Percentiles rank a stretch among this genome's conserved stretches.
These are phyloP conservation scores for Pipistrellus kuhlii DNA, from an alignment of 2,797 vertebrate genomes.

Conservation along the genomic window DNA sequence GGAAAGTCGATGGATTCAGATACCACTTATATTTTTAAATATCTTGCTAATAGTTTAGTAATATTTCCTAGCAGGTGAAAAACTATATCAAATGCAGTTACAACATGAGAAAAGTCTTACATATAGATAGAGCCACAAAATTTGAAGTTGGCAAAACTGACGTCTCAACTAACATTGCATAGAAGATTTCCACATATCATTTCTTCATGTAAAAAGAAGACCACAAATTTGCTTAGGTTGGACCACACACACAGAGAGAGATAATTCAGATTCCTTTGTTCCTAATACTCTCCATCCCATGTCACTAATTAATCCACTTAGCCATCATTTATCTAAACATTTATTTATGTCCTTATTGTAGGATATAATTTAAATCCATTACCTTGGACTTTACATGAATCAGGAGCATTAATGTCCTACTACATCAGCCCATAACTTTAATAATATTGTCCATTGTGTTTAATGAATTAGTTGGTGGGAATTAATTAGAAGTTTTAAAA, in stretches of 20 bases:
- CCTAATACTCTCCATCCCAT: not conserved
- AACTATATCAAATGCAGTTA: not conserved
- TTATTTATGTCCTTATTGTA: not conserved
- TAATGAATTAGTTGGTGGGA: not conserved
- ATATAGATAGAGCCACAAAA: slow-evolving; percentile 28
- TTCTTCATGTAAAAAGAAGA: slow-evolving; percentile 47
- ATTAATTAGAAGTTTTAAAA: slow-evolving; percentile 16
- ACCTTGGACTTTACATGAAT: slow-evolving; percentile 46
- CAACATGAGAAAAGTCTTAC: slow-evolving; percentile 48
- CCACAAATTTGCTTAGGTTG: not conserved
- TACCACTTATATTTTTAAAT: not conserved
- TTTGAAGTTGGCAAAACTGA: not conserved
- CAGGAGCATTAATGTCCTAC: slow-evolving; percentile 69
- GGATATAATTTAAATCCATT: slow-evolving; percentile 33
- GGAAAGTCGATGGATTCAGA: not conserved
- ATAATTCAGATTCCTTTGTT: not conserved
- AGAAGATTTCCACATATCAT: slow-evolving; percentile 46
- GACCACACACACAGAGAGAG: not conserved
- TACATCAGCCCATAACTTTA: slow-evolving; percentile 72
- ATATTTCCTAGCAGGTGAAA: slow-evolving; percentile 28
- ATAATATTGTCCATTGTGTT: slow-evolving; percentile 46
- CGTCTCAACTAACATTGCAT: not conserved
- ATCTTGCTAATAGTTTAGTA: not conserved
- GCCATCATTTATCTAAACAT: slow-evolving; percentile 40
- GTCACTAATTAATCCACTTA: not conserved